Conservation (phyloP, 2,888 invertebrate species). For the Phlogophora meticulosa region DNA sequence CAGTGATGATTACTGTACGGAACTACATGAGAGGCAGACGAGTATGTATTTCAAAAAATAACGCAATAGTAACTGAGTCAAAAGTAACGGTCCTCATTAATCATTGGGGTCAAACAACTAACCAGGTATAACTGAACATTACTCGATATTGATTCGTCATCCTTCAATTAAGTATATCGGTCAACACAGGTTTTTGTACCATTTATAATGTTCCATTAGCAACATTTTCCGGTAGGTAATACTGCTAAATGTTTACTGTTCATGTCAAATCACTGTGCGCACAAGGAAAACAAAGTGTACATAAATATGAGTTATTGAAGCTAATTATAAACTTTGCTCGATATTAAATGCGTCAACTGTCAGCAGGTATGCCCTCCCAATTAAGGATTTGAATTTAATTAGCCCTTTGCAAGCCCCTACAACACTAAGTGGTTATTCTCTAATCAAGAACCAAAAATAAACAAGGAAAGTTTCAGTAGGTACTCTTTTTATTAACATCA, state of each 20-base stretch:
- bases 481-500: too few relatives aligned
- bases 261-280: constrained; percentile 26
- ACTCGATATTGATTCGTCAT: constrained; percentile 84
- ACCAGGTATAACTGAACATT: constrained; percentile 79
- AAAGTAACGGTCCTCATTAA: constrained; percentile 89
- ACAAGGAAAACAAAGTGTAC: constrained; percentile 52
- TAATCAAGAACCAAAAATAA: neutral
- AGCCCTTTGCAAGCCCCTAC: too few relatives aligned
- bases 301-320: constrained; percentile 18
- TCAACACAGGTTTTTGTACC: constrained; percentile 56
- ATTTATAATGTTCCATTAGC: constrained; percentile 43
- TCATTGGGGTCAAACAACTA: constrained; percentile 86
- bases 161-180: constrained; percentile 68
- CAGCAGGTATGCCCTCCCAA: constrained; percentile 16
- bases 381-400: constrained; percentile 19
- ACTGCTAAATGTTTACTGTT: constrained; percentile 26
- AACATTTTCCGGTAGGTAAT: constrained; percentile 21
- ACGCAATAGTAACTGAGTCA: constrained; percentile 87
- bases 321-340: constrained; percentile 32
- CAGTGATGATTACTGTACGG: constrained; percentile 72
- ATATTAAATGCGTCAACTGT: constrained; percentile 43
- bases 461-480: neutral
- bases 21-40: constrained; percentile 65
- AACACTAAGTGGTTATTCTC: constrained; percentile 18
- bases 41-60: constrained; percentile 83